phyloP scores from a whole-genome alignment of 2,113 vertebrate species.

The Oncorhynchus mykiss region DNA sequence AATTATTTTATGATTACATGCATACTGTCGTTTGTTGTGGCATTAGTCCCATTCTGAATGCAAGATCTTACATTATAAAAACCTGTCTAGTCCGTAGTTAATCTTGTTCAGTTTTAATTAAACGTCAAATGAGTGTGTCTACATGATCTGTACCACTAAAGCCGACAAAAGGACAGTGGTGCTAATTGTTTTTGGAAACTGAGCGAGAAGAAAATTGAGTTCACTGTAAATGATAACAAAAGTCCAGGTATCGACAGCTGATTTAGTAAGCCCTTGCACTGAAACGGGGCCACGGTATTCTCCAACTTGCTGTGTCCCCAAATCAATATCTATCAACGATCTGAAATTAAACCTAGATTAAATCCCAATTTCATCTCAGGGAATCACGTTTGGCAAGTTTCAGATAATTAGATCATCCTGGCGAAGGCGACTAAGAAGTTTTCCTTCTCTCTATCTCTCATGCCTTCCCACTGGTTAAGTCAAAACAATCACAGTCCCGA shows the following conservation, averaged over 20 bases:
- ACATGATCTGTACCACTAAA: constrained; percentile 22
- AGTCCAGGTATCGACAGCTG: constrained; percentile 47
- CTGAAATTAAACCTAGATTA: constrained; percentile 88
- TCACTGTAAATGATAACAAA: constrained; percentile 53
- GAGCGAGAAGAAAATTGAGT: constrained; percentile 51
- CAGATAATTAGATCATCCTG: constrained; percentile 76
- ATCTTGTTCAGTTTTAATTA: constrained; percentile 17
- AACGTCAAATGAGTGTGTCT: constrained; percentile 14
- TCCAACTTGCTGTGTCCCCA: constrained; percentile 74
- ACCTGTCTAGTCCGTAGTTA: not conserved
- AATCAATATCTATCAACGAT: constrained; percentile 91
- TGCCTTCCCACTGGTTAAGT: constrained; percentile 63
- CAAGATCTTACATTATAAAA: not conserved
- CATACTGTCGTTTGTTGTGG: not conserved
- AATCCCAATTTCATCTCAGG: constrained; percentile 58
- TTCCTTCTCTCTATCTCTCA: constrained; percentile 85
- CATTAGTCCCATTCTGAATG: not conserved
- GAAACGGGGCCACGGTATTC: constrained; percentile 58
- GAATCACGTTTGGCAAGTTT: constrained; percentile 58
- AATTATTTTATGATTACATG: not conserved
- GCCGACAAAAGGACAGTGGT: not conserved
- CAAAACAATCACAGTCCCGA: constrained; percentile 45
- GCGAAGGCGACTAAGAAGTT: constrained; percentile 78
- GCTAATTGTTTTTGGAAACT: constrained; percentile 57
- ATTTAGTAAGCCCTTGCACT: constrained; percentile 42